Conservation (phyloP, 1,140 invertebrate genomes). For the Melipona quadrifasciata region DNA sequence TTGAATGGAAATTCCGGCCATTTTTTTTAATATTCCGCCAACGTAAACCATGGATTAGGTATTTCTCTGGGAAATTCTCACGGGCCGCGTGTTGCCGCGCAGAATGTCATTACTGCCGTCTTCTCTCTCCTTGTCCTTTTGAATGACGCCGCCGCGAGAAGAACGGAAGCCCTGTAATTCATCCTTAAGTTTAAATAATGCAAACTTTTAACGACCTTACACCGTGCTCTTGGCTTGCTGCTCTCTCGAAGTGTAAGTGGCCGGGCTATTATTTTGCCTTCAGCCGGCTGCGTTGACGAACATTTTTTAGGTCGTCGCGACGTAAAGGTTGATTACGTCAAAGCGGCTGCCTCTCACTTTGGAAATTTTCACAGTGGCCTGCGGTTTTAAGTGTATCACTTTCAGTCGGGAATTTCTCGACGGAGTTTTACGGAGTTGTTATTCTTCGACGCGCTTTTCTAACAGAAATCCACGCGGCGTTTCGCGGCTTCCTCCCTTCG, state of each 20-base stretch:
- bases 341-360: not conserved
- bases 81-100: not conserved
- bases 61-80: slow-evolving; percentile 32
- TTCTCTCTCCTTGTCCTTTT: slow-evolving; percentile 21
- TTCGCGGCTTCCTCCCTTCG: not conserved
- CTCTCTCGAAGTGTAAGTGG: not conserved
- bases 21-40: slow-evolving; percentile 43
- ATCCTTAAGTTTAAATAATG: slow-evolving; percentile 64
- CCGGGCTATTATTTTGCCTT: slow-evolving; percentile 39
- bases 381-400: not conserved
- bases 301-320: not conserved
- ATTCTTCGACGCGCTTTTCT: not conserved
- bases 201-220: slow-evolving; percentile 65
- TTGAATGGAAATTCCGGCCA: slow-evolving; percentile 44
- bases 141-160: slow-evolving; percentile 24
- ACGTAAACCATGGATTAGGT: not conserved
- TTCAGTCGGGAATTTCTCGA: no score
- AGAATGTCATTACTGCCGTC: slow-evolving; percentile 5
- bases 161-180: slow-evolving; percentile 53
- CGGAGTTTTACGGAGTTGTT: no score
- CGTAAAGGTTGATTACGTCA: not conserved
- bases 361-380: not conserved
- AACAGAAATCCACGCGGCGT: not conserved
- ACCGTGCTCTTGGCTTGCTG: slow-evolving; percentile 19
- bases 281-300: not conserved